phyloP scores from a whole-genome alignment of 2,113 vertebrate genomes.

The Semicossyphus pulcher region DNA sequence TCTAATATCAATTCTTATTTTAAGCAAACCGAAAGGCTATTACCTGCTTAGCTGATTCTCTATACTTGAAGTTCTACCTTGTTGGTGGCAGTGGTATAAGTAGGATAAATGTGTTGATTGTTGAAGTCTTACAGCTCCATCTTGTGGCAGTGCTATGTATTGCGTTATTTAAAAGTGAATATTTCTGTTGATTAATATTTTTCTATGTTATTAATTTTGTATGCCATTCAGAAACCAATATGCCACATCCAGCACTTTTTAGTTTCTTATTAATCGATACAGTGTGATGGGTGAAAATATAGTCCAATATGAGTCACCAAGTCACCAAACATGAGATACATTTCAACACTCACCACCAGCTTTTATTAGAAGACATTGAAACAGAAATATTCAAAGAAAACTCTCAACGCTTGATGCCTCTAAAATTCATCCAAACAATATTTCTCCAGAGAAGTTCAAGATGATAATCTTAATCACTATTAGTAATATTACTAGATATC shows the following conservation, averaged over 20 bases:
- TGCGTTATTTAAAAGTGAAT: neutral
- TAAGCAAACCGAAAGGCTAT: too few species aligned
- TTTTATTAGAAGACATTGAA: slow-evolving; percentile 77
- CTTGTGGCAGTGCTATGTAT: neutral
- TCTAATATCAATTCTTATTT: neutral
- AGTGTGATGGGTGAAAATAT: too few species aligned
- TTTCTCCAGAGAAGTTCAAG: slow-evolving; percentile 49
- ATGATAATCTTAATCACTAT: slow-evolving; percentile 61
- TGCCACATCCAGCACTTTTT: too few species aligned
- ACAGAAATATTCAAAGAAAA: slow-evolving; percentile 58
- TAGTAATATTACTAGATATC: slow-evolving; percentile 72
- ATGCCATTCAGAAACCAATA: too few species aligned
- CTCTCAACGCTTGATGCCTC: slow-evolving; percentile 26
- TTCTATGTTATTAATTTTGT: too few species aligned
- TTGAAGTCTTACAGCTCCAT: neutral
- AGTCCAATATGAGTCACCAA: too few species aligned
- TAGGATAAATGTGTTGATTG: neutral
- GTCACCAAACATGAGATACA: neutral
- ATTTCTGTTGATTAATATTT: too few species aligned
- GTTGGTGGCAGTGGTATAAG: neutral
- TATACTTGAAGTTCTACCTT: too few species aligned
- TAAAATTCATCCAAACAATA: slow-evolving; percentile 60
- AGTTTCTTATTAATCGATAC: too few species aligned
- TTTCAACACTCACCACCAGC: slow-evolving; percentile 52
- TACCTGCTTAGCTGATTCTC: too few species aligned